Percentiles rank a stretch among this genome's conserved stretches.
Conservation (phyloP, 2,797 vertebrate species). For the Gadopsis bispinosus region DNA sequence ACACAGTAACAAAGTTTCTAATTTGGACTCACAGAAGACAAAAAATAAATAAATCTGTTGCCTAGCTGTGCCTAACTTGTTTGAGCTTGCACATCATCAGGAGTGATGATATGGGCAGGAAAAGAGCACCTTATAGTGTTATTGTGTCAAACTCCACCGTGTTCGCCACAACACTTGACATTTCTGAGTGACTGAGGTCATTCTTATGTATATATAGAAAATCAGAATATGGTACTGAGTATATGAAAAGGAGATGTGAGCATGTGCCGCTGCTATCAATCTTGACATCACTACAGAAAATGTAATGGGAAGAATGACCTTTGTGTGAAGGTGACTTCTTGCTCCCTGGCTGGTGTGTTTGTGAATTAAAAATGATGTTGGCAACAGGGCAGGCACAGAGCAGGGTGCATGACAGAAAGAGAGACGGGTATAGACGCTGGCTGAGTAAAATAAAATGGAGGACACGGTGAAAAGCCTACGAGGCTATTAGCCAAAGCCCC, state of each 20-base stretch:
- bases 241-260: slow-evolving; percentile 30
- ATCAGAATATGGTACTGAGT: slow-evolving; percentile 14
- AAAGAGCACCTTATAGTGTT: slow-evolving; percentile 34
- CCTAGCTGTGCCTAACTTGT: background rate
- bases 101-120: slow-evolving; percentile 42
- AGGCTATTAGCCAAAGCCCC: slow-evolving; percentile 64
- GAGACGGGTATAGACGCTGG: slow-evolving; percentile 5
- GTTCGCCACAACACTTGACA: slow-evolving; percentile 55
- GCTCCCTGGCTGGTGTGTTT: slow-evolving; percentile 66
- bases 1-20: slow-evolving; percentile 36
- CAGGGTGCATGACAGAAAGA: slow-evolving; percentile 22
- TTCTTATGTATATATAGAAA: slow-evolving; percentile 32
- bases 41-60: slow-evolving; percentile 19
- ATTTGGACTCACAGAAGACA: slow-evolving; percentile 43
- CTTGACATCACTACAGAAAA: slow-evolving; percentile 62
- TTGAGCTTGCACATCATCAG: slow-evolving; percentile 33
- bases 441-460: slow-evolving; percentile 54
- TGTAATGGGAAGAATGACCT: slow-evolving; percentile 78
- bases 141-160: slow-evolving; percentile 30
- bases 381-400: slow-evolving; percentile 57
- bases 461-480: slow-evolving; percentile 48
- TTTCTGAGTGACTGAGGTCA: slow-evolving; percentile 38
- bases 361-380: slow-evolving; percentile 78
- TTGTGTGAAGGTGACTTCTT: slow-evolving; percentile 79
- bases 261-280: slow-evolving; percentile 45